Evolutionary conservation across 2,888 invertebrate species (phyloP).

Genomic region (Latrodectus hesperus): DNA sequence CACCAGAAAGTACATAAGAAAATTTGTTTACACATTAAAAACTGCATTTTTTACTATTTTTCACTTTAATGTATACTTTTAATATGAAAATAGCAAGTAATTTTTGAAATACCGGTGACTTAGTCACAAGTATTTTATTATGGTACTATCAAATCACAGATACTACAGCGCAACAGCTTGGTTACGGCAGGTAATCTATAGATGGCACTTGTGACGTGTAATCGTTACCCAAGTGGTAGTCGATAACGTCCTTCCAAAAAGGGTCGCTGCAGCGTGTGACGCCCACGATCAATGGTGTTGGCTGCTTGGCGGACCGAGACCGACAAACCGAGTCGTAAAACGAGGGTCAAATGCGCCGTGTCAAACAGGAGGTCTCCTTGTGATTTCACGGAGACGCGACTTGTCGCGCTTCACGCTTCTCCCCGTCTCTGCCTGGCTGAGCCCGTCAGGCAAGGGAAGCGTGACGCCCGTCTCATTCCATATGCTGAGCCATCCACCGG

Average conservation of each 20-base stretch:
- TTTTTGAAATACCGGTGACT: too few relatives aligned
- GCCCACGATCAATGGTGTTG: not conserved
- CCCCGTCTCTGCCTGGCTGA: not conserved
- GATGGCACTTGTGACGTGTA: not conserved
- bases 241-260: constrained; percentile 9
- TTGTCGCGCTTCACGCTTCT: constrained; percentile 28
- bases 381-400: not conserved
- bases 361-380: constrained; percentile 2
- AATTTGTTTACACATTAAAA: too few relatives aligned
- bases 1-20: too few relatives aligned
- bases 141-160: not conserved
- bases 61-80: too few relatives aligned
- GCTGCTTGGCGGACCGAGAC: constrained; percentile 19
- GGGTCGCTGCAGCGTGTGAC: constrained; percentile 17
- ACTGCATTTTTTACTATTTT: too few relatives aligned
- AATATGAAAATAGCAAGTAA: too few relatives aligned
- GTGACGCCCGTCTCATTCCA: too few relatives aligned
- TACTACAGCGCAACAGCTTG: not conserved
- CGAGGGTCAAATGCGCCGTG: constrained; percentile 9
- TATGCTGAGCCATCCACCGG: too few relatives aligned
- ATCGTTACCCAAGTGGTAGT: not conserved
- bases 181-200: not conserved
- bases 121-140: too few relatives aligned
- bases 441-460: not conserved
- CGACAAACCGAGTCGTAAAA: constrained; percentile 27